Conservation (phyloP, 2,888 invertebrate species). For the Limnephilus rhombicus region DNA sequence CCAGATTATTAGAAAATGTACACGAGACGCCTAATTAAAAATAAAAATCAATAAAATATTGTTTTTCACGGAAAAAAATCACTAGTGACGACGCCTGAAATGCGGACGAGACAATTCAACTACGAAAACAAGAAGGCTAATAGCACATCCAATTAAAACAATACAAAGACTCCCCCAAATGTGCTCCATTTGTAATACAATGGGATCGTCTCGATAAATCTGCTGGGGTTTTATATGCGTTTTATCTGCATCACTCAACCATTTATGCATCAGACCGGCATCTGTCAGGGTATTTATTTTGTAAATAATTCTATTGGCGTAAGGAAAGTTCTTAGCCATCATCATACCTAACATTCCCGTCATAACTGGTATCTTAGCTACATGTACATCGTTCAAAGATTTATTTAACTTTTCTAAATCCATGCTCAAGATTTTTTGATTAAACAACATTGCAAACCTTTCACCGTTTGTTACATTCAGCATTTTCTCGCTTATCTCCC, state of each 20-base stretch:
- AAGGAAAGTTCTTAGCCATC: constrained; percentile 38
- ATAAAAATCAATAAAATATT: too few relatives aligned
- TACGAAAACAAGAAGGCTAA: not conserved
- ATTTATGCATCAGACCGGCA: constrained; percentile 21
- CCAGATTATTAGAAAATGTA: too few relatives aligned
- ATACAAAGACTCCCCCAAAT: constrained; percentile 21
- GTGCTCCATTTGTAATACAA: not conserved
- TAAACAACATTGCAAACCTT: constrained; percentile 15
- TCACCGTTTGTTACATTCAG: constrained; percentile 21
- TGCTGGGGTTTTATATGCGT: not conserved
- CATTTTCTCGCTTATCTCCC: not conserved
- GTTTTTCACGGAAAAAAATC: too few relatives aligned
- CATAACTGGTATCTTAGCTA: not conserved
- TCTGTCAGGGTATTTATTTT: not conserved
- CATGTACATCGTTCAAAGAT: not conserved
- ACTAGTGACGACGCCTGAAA: not conserved
- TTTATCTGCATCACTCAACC: constrained; percentile 12
- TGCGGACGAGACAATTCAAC: not conserved
- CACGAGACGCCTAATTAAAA: too few relatives aligned
- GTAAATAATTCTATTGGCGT: not conserved
- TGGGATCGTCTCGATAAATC: not conserved
- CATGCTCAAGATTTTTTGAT: not conserved
- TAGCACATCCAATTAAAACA: not conserved
- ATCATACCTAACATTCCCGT: not conserved
- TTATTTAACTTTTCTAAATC: not conserved